Percentiles rank a stretch among this genome's conserved stretches.
Evolutionary conservation across 2,888 invertebrate genomes (phyloP).

Genomic region (Podabrus alpinus): DNA sequence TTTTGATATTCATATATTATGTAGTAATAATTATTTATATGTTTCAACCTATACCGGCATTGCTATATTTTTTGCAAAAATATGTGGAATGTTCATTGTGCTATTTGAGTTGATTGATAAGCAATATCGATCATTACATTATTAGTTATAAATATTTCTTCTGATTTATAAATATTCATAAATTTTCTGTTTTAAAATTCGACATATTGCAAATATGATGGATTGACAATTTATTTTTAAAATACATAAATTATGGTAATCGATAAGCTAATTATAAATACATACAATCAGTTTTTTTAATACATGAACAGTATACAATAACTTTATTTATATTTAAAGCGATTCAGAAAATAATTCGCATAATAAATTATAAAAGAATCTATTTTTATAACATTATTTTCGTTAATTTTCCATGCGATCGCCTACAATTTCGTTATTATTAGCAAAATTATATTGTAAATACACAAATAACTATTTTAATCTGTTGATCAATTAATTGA

Average conservation of each 20-base stretch:
- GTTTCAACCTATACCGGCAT: too few relatives aligned
- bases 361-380: not conserved
- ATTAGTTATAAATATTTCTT: not conserved
- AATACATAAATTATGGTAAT: not conserved
- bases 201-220: not conserved
- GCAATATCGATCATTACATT: not conserved
- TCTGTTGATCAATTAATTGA: not conserved
- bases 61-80: too few relatives aligned
- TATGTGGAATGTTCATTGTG: too few relatives aligned
- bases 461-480: not conserved
- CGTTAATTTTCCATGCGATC: not conserved
- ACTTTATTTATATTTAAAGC: not conserved
- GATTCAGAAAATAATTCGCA: not conserved
- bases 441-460: not conserved
- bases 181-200: not conserved
- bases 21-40: too few relatives aligned
- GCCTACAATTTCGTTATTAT: not conserved
- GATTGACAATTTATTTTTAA: not conserved
- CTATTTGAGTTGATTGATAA: not conserved
- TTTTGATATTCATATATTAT: too few relatives aligned
- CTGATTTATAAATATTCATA: not conserved
- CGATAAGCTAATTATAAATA: not conserved
- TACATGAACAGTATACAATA: not conserved
- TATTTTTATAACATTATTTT: not conserved
- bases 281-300: not conserved